Evolutionary conservation across 2,888 invertebrate species (phyloP).

Genomic region (Pollenia amentaria): DNA sequence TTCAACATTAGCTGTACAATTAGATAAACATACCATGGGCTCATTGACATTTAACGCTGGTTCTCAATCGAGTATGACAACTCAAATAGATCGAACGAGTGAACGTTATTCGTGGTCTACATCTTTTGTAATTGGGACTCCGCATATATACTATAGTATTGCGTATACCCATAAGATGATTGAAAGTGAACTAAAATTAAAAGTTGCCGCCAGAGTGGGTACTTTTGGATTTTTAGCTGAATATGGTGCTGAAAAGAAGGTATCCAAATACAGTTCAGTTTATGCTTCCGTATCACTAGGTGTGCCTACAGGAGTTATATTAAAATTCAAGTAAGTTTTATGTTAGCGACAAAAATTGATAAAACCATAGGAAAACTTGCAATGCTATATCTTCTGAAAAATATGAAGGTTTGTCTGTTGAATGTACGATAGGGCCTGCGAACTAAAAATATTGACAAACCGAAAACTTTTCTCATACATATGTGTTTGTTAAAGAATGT

Average conservation of each 20-base stretch:
- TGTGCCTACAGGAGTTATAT: conserved; percentile 93
- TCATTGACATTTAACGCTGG: conserved; percentile 93
- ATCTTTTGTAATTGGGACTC: conserved; percentile 92
- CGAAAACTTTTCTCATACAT: too few species aligned
- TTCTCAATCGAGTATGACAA: conserved; percentile 90
- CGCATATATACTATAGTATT: conserved; percentile 91
- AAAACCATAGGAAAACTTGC: too few species aligned
- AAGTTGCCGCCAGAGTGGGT: conserved; percentile 91
- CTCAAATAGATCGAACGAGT: conserved; percentile 91
- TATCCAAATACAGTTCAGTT: conserved; percentile 94
- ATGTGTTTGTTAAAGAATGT: too few species aligned
- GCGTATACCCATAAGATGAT: conserved; percentile 92
- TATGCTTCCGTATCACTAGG: conserved; percentile 94
- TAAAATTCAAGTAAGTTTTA: conserved; percentile 91
- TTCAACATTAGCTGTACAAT: conserved; percentile 92
- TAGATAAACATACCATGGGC: conserved; percentile 95
- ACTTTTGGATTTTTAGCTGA: conserved; percentile 95
- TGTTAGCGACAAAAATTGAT: background rate
- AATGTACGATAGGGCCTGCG: too few species aligned
- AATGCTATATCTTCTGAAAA: too few species aligned
- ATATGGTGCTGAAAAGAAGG: conserved; percentile 96
- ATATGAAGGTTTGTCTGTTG: too few species aligned
- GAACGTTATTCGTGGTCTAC: conserved; percentile 88
- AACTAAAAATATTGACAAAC: too few species aligned
- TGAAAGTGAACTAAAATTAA: conserved; percentile 91